Evolutionary conservation across 1,140 invertebrate genomes (phyloP).

Genomic region (Aphis craccivora): DNA sequence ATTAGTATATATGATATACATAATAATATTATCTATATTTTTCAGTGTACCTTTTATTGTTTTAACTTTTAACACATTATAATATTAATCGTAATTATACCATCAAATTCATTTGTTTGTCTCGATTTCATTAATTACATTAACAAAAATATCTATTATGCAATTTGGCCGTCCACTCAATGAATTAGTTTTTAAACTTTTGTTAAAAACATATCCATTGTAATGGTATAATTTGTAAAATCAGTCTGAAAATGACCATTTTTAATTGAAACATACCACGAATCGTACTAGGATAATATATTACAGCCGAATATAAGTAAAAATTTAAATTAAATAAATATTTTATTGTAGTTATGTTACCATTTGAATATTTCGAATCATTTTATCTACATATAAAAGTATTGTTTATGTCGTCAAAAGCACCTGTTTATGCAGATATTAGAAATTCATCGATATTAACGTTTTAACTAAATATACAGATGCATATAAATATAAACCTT

Average conservation of each 20-base stretch:
- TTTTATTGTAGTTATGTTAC: not conserved
- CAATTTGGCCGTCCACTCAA: not conserved
- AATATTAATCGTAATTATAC: not conserved
- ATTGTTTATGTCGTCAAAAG: not conserved
- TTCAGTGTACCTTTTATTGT: not conserved
- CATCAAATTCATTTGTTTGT: not conserved
- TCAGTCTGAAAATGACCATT: not conserved
- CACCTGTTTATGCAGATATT: not conserved
- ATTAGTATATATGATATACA: no score
- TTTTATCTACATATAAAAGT: not conserved
- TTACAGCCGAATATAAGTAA: no score
- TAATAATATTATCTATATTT: not conserved
- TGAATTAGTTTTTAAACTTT: not conserved
- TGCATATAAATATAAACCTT: not conserved
- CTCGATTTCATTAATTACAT: not conserved
- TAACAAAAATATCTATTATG: no score
- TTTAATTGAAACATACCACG: not conserved
- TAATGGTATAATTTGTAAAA: not conserved
- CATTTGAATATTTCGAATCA: not conserved
- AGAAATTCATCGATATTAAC: not conserved
- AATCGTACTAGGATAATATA: not conserved
- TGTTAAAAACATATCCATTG: not conserved
- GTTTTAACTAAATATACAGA: not conserved
- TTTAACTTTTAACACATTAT: not conserved
- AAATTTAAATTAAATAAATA: not conserved